phyloP scores from a whole-genome alignment of 2,797 vertebrate genomes.

The Sphaeramia orbicularis region DNA sequence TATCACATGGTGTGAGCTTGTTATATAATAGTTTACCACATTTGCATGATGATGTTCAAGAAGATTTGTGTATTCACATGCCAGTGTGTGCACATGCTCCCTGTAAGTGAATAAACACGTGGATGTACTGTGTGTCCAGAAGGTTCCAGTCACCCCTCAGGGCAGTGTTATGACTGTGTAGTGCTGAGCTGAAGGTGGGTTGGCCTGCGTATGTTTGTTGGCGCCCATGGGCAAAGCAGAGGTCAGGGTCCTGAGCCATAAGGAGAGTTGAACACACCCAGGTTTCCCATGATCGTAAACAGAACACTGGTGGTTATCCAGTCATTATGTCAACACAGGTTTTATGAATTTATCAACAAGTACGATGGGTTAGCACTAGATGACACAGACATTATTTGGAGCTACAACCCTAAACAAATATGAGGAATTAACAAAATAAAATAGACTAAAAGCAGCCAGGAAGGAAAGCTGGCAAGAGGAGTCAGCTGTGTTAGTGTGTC shows the following conservation, averaged over 20 bases:
- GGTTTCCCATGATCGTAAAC: too few species aligned
- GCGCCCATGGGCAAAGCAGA: slow-evolving; percentile 20
- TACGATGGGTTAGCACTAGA: too few species aligned
- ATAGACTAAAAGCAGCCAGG: too few species aligned
- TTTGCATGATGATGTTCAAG: slow-evolving; percentile 31
- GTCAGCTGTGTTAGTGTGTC: too few species aligned
- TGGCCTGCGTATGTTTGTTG: slow-evolving; percentile 12
- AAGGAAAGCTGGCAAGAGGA: too few species aligned
- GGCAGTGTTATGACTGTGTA: slow-evolving; percentile 32
- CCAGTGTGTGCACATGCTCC: slow-evolving; percentile 12
- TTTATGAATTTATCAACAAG: too few species aligned
- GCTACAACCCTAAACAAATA: too few species aligned
- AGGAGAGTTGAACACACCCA: slow-evolving; percentile 27
- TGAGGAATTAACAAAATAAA: too few species aligned
- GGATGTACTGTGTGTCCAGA: slow-evolving; percentile 33
- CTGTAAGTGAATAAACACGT: slow-evolving; percentile 37
- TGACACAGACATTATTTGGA: too few species aligned
- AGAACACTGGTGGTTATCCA: too few species aligned
- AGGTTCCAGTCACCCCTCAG: slow-evolving; percentile 40
- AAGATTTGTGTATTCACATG: slow-evolving; percentile 7
- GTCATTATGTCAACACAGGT: too few species aligned
- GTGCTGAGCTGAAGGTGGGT: slow-evolving; percentile 31
- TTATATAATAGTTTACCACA: slow-evolving; percentile 1
- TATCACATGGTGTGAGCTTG: background rate
- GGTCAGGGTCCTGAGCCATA: slow-evolving; percentile 43